Evolutionary conservation across 2,797 vertebrate species (phyloP).

Genomic region (Sebastes iracundus): DNA sequence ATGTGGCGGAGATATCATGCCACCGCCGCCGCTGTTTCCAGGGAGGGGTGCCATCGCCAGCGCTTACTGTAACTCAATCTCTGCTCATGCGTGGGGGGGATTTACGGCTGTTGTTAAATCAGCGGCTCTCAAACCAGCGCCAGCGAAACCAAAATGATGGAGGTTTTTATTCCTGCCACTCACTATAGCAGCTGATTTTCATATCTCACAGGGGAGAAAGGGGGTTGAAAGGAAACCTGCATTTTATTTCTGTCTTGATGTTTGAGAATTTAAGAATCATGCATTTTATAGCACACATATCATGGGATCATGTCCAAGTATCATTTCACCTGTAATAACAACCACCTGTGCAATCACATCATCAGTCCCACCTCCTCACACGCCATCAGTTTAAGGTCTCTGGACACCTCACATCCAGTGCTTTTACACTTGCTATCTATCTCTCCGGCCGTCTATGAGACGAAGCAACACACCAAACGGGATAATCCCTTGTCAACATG

Average conservation of each 20-base stretch:
- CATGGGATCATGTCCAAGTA: background rate
- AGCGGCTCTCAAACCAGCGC: constrained; percentile 5
- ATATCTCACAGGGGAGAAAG: background rate
- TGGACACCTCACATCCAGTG: background rate
- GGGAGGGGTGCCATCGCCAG: constrained; percentile 33
- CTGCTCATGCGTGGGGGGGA: constrained; percentile 17
- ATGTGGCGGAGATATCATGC: constrained; percentile 57
- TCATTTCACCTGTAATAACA: constrained; percentile 16
- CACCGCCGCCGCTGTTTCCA: constrained; percentile 33
- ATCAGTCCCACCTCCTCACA: background rate
- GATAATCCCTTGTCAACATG: constrained; percentile 87
- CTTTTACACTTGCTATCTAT: constrained; percentile 32
- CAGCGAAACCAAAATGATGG: constrained; percentile 17
- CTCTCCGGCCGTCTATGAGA: constrained; percentile 54
- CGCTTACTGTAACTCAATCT: constrained; percentile 46
- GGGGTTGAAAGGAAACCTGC: background rate
- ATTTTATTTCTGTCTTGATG: background rate
- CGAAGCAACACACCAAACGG: constrained; percentile 83
- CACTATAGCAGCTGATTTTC: background rate
- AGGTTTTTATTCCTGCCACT: constrained; percentile 8
- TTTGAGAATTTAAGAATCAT: background rate
- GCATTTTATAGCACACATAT: background rate
- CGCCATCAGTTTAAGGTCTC: constrained; percentile 6
- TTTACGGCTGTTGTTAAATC: constrained; percentile 59
- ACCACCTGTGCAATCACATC: background rate